Evolutionary conservation across 2,113 vertebrate genomes (phyloP), one percentile per base, ranked within the genome.

Genomic region (Calidris pugnax): DNA sequence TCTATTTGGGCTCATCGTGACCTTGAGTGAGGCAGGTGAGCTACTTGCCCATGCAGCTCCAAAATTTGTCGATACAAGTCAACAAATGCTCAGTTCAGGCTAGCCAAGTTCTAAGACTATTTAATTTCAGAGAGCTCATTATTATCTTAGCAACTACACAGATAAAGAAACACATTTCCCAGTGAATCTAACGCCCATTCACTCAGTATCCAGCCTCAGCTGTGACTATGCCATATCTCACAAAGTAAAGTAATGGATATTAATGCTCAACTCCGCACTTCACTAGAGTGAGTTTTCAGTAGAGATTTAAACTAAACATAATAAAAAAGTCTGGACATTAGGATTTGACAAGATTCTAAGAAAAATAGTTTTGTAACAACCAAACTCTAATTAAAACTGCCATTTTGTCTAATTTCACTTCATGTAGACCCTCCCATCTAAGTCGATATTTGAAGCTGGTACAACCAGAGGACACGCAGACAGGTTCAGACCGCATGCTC

Each of bases 381-480:
- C 12, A 39, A 27, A 43, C 32, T 9, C 24, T 30, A 56, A 37
- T 9, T 50, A 56, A 68, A 91, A 76, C 16, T 45, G 9, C 2
- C 14, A 35, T 59, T 91, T 78, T 56, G 17, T 83, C 13, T 18
- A 21, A 66, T 21, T 66, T 83, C 24, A 20, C 12, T 83, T 79
- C 0, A 0, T 13, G 2, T 22, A 66, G 27, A 55, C 13, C 7
- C 14, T 43, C 23, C 26, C 30, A 68, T 41, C 14, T 26, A 39
- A 56, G 15, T 17, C 20, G 27, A 11, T 32, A 69, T 39, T 20
- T 69, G 73, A 79, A 87, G 24, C 17, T 63, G 66, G 12, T 66
- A 73, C 3, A 9, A 71, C 23, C 55, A 81, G 35, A 85, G 16
- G 74, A 53, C 13, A 37, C 0, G 0, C 21, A 41, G 8, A 53